Percentiles rank a stretch among this genome's conserved stretches.
phyloP scores from a whole-genome alignment of 2,113 vertebrate species.

The Crotalus tigris region DNA sequence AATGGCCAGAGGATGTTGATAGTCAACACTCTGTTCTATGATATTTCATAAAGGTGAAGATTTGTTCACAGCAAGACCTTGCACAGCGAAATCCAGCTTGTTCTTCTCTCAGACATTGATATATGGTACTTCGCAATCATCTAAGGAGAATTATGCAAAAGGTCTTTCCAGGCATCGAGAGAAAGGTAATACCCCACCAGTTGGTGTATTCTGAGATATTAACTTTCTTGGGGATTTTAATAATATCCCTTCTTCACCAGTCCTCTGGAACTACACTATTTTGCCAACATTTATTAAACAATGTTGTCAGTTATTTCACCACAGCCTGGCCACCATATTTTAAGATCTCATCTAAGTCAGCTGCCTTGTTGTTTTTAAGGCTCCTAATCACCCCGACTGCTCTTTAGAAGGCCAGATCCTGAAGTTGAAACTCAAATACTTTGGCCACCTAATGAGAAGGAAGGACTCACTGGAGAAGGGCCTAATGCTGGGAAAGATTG shows the following conservation, averaged over 20 bases:
- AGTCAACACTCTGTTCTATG: not conserved
- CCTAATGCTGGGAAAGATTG: no score
- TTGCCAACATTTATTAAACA: not conserved
- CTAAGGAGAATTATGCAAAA: not conserved
- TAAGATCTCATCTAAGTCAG: not conserved
- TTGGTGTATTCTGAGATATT: not conserved
- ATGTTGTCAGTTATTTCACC: not conserved
- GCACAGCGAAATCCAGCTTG: not conserved
- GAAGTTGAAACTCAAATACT: no score
- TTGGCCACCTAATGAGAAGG: no score
- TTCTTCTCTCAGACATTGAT: not conserved
- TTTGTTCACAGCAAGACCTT: not conserved
- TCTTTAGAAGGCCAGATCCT: no score
- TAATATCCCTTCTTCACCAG: not conserved
- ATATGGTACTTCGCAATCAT: no score
- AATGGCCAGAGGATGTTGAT: not conserved
- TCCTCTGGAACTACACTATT: not conserved
- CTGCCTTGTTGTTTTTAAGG: not conserved
- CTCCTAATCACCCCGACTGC: not conserved
- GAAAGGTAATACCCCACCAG: not conserved
- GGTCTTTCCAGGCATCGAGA: not conserved
- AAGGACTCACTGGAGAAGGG: no score
- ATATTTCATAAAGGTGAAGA: not conserved
- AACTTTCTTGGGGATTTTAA: not conserved
- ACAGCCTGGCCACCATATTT: not conserved